Conservation (phyloP, 2,113 vertebrate species). For the Sisor rabdophorus region DNA sequence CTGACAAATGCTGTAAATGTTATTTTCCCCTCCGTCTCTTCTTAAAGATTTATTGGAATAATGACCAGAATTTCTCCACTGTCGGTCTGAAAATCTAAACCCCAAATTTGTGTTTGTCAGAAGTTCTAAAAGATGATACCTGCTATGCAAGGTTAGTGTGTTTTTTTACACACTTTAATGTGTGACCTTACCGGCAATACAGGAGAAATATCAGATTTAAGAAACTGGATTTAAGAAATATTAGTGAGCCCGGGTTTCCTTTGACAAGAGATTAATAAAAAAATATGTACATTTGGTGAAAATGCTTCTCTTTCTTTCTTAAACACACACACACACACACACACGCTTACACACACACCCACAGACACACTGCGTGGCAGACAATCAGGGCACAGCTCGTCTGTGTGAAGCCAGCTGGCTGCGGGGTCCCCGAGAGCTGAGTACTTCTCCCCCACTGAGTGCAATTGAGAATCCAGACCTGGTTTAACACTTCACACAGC, state of each 20-base stretch:
- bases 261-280: neutral
- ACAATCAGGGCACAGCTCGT: slow-evolving; percentile 48
- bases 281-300: neutral
- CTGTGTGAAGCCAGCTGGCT: slow-evolving; percentile 58
- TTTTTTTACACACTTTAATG: slow-evolving; percentile 34
- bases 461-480: slow-evolving; percentile 54
- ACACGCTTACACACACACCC: slow-evolving; percentile 24
- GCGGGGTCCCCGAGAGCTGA: slow-evolving; percentile 49
- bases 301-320: neutral
- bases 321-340: neutral
- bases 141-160: slow-evolving; percentile 8
- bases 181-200: slow-evolving; percentile 59
- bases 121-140: slow-evolving; percentile 6
- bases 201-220: slow-evolving; percentile 45
- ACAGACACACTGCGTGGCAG: slow-evolving; percentile 34
- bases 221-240: slow-evolving; percentile 30
- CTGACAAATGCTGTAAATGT: too few species aligned
- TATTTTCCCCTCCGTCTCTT: too few species aligned
- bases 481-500: slow-evolving; percentile 48
- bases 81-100: neutral
- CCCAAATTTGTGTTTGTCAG: neutral
- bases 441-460: slow-evolving; percentile 51
- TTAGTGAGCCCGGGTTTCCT: neutral
- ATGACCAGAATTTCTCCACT: neutral
- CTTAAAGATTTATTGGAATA: neutral